A percentile compares a stretch with the other conserved stretches of the same genome.
These are phyloP conservation scores for Coleophora deauratella DNA, from an alignment of 2,888 invertebrate species.

Conservation along the genomic window DNA sequence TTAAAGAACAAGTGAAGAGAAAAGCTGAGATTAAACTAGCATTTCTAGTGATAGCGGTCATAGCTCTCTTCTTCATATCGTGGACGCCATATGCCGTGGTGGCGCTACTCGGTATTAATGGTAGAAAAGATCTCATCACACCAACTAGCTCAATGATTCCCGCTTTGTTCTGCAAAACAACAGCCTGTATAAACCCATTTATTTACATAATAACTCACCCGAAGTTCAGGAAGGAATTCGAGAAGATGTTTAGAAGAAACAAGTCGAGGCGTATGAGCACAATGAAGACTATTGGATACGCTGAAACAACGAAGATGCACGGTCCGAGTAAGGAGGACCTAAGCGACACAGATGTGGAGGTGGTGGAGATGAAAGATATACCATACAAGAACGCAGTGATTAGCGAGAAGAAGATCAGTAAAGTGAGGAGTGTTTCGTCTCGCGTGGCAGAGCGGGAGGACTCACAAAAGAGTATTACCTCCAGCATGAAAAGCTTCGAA, in stretches of 20 bases:
- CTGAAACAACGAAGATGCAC: constrained; percentile 41
- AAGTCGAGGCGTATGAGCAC: constrained; percentile 55
- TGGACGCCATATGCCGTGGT: constrained; percentile 90
- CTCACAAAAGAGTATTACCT: constrained; percentile 44
- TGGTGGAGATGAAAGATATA: constrained; percentile 69
- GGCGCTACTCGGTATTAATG: constrained; percentile 81
- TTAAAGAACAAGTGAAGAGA: constrained; percentile 76
- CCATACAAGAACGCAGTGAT: constrained; percentile 39
- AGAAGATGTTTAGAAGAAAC: constrained; percentile 51
- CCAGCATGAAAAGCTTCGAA: constrained; percentile 56
- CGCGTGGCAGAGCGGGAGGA: constrained; percentile 42
- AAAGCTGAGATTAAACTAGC: constrained; percentile 83
- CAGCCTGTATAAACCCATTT: constrained; percentile 87
- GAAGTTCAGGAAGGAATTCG: constrained; percentile 78
- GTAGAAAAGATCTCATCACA: constrained; percentile 76
- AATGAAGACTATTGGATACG: constrained; percentile 46
- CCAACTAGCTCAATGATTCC: constrained; percentile 84
- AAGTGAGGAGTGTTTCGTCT: constrained; percentile 46
- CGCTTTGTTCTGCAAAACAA: constrained; percentile 85
- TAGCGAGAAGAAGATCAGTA: constrained; percentile 18
- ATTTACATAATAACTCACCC: constrained; percentile 87
- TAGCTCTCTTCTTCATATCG: constrained; percentile 83
- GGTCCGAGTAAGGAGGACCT: constrained; percentile 54
- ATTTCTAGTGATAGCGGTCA: constrained; percentile 78
- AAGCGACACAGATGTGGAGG: constrained; percentile 67